Percentiles rank a stretch among this genome's conserved stretches.
Conservation (phyloP, 2,797 vertebrate species). For the Microctenopoma steveboyesi region DNA sequence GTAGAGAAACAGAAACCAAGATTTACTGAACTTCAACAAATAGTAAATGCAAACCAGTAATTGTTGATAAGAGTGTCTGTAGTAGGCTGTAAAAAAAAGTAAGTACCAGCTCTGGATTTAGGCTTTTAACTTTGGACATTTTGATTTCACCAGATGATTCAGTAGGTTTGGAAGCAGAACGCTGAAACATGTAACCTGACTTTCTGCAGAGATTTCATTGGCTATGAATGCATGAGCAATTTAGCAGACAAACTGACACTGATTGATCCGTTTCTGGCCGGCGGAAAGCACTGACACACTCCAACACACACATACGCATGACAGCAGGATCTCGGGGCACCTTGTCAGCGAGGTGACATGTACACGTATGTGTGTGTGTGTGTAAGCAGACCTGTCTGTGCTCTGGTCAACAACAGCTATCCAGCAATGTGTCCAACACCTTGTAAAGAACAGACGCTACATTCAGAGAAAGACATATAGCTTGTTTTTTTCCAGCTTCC, state of each 20-base stretch:
- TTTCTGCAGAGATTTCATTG: constrained; percentile 52
- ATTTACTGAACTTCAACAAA: background rate
- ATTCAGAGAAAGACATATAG: constrained; percentile 5
- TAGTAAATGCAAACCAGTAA: background rate
- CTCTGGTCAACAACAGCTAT: constrained; percentile 72
- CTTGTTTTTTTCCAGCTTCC: constrained; percentile 19
- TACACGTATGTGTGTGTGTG: constrained; percentile 30
- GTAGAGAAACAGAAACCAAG: background rate
- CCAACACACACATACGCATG: constrained; percentile 4
- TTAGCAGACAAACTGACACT: constrained; percentile 33
- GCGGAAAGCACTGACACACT: constrained; percentile 6
- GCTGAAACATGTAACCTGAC: constrained; percentile 1
- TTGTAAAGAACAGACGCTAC: constrained; percentile 73
- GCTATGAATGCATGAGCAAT: constrained; percentile 37
- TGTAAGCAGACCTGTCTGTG: constrained; percentile 42
- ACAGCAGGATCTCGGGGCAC: constrained; percentile 59
- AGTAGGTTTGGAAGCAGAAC: constrained; percentile 11
- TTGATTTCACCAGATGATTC: constrained; percentile 37
- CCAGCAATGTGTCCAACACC: constrained; percentile 65
- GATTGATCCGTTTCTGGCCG: constrained; percentile 28
- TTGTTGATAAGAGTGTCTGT: constrained; percentile 4
- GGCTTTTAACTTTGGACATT: constrained; percentile 12
- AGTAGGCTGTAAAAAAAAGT: constrained; percentile 14
- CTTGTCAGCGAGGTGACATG: constrained; percentile 67
- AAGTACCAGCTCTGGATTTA: background rate